Percentiles rank a stretch among this genome's conserved stretches.
phyloP scores from a whole-genome alignment of 2,888 invertebrate genomes.

The Proisotoma minuta region DNA sequence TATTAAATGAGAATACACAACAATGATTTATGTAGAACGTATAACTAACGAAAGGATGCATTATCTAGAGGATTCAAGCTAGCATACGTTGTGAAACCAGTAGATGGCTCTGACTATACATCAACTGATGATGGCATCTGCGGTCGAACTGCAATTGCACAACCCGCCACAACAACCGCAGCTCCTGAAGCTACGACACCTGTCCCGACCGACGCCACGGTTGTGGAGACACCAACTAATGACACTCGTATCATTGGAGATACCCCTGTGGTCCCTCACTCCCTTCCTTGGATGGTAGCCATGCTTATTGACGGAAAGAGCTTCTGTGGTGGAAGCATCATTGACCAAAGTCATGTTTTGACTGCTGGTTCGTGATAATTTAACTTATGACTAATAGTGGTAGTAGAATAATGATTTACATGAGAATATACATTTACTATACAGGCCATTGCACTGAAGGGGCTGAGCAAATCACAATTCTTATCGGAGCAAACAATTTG shows the following conservation, averaged over 20 bases:
- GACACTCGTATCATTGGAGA: constrained; percentile 22
- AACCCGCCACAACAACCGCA: constrained; percentile 1
- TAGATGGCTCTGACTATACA: constrained; percentile 14
- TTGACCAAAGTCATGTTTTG: constrained; percentile 40
- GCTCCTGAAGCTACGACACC: constrained; percentile 13
- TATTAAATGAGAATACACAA: no score
- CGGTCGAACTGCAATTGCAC: constrained; percentile 16
- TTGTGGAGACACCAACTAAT: not conserved
- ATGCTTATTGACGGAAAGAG: constrained; percentile 34
- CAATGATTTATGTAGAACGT: no score
- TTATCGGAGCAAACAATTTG: constrained; percentile 42
- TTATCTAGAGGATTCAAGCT: constrained; percentile 29
- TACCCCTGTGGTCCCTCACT: constrained; percentile 31
- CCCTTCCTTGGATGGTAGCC: constrained; percentile 46
- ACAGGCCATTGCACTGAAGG: constrained; percentile 31
- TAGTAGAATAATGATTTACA: no score
- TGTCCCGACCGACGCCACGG: not conserved
- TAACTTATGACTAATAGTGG: no score
- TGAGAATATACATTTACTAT: no score
- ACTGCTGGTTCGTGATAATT: constrained; percentile 29
- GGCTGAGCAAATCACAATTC: constrained; percentile 37
- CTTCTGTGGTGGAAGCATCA: constrained; percentile 25
- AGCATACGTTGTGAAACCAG: constrained; percentile 27
- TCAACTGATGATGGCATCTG: constrained; percentile 25
- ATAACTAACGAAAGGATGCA: no score